Evolutionary conservation across 2,888 invertebrate genomes (phyloP).

Genomic region (Hydriomena furcata): DNA sequence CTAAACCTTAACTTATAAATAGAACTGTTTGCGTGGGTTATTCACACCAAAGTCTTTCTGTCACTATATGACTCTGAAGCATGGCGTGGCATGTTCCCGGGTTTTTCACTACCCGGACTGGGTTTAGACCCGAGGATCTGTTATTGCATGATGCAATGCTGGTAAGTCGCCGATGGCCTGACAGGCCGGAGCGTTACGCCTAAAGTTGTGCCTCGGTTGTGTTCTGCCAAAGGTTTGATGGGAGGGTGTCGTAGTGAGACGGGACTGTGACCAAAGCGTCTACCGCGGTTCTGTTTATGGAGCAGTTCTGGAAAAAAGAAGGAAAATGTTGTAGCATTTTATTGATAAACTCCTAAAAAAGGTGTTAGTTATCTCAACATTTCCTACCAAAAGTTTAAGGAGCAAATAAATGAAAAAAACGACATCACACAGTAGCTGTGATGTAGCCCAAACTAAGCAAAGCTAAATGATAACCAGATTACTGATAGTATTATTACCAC

Average conservation of each 20-base stretch:
- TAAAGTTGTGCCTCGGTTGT: conserved; percentile 72
- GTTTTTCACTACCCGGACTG: conserved; percentile 71
- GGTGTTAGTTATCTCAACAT: too few species aligned
- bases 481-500: too few species aligned
- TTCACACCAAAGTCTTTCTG: conserved; percentile 53
- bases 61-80: conserved; percentile 48
- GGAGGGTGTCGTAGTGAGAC: conserved; percentile 87
- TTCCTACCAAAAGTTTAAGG: too few species aligned
- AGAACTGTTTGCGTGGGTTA: conserved; percentile 32
- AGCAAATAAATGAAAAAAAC: too few species aligned
- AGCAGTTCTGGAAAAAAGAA: conserved; percentile 85
- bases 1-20: conserved; percentile 5
- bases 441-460: too few species aligned
- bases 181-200: conserved; percentile 50
- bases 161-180: conserved; percentile 45
- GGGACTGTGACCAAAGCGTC: conserved; percentile 91
- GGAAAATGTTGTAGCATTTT: too few species aligned
- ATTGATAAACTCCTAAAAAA: too few species aligned
- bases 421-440: too few species aligned
- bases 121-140: conserved; percentile 45
- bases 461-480: too few species aligned
- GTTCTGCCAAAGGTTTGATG: conserved; percentile 77
- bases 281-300: conserved; percentile 85
- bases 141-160: conserved; percentile 44
- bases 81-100: conserved; percentile 57